These are phyloP conservation scores for Nibea albiflora DNA, from an alignment of 2,113 vertebrate genomes.

Conservation along the genomic window DNA sequence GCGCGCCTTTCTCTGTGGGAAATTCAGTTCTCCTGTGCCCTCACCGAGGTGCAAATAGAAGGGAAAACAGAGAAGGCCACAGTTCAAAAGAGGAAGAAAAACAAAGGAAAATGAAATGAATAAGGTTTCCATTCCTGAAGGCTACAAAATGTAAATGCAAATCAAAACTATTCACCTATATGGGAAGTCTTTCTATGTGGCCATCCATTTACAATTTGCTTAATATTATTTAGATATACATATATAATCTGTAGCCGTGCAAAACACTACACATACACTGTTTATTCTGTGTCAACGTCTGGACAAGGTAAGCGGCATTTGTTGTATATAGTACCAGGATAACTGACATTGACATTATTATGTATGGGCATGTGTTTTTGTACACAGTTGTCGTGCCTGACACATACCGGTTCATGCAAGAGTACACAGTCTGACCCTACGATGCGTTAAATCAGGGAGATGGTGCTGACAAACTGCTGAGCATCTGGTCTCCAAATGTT, in stretches of 20 bases:
- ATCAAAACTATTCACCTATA: not conserved
- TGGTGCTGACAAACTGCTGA: constrained; percentile 74
- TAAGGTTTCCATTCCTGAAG: constrained; percentile 24
- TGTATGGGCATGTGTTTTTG: constrained; percentile 67
- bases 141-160: constrained; percentile 9
- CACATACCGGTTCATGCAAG: constrained; percentile 62
- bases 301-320: constrained; percentile 42
- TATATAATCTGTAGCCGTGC: not conserved
- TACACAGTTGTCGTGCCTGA: constrained; percentile 71
- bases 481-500: constrained; percentile 88
- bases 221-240: not conserved
- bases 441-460: constrained; percentile 69
- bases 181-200: not conserved
- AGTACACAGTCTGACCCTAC: constrained; percentile 70
- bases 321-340: constrained; percentile 42
- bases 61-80: constrained; percentile 68
- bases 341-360: constrained; percentile 76
- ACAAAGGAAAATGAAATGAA: constrained; percentile 28
- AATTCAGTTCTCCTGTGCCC: constrained; percentile 71
- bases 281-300: constrained; percentile 18
- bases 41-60: constrained; percentile 81
- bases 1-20: constrained; percentile 80
- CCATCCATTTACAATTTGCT: not conserved
- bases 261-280: not conserved
- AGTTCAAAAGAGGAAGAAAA: constrained; percentile 69